A percentile compares a stretch with the other conserved stretches of the same genome.
Conservation (phyloP, 2,797 vertebrate species). For the Petrocephalus schoutedeni region DNA sequence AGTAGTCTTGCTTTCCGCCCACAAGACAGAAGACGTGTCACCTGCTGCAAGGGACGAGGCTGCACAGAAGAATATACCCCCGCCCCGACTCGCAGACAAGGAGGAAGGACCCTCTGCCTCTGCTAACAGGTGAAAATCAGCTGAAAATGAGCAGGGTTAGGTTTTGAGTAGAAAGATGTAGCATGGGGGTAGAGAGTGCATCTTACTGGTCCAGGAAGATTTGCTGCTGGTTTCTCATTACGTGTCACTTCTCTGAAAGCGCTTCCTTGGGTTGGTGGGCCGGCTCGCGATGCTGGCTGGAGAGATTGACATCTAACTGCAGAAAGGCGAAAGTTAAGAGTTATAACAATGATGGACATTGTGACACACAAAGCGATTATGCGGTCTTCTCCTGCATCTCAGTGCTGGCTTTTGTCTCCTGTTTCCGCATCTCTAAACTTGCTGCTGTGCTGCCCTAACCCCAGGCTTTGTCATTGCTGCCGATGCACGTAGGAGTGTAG, state of each 20-base stretch:
- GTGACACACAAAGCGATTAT: not conserved
- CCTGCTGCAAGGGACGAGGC: not conserved
- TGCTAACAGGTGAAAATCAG: not conserved
- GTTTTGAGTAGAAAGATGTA: not conserved
- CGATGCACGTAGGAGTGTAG: not conserved
- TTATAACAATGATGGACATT: not conserved
- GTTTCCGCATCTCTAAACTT: not conserved
- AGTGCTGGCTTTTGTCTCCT: constrained; percentile 3
- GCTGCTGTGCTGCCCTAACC: not conserved
- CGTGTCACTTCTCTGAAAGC: not conserved
- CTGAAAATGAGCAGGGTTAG: not conserved
- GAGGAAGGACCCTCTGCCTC: not conserved
- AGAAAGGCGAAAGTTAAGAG: not conserved
- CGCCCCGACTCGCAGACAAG: not conserved
- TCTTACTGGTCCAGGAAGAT: not conserved
- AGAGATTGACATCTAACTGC: not conserved
- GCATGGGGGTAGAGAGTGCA: not conserved
- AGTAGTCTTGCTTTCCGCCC: not conserved
- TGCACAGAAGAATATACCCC: too few relatives aligned
- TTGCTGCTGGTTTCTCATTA: not conserved
- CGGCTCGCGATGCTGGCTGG: not conserved
- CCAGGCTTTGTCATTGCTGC: not conserved
- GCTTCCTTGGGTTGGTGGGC: not conserved
- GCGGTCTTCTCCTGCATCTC: not conserved
- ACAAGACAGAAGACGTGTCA: not conserved